phyloP scores from a whole-genome alignment of 1,140 invertebrate species.

The Spodoptera frugiperda region DNA sequence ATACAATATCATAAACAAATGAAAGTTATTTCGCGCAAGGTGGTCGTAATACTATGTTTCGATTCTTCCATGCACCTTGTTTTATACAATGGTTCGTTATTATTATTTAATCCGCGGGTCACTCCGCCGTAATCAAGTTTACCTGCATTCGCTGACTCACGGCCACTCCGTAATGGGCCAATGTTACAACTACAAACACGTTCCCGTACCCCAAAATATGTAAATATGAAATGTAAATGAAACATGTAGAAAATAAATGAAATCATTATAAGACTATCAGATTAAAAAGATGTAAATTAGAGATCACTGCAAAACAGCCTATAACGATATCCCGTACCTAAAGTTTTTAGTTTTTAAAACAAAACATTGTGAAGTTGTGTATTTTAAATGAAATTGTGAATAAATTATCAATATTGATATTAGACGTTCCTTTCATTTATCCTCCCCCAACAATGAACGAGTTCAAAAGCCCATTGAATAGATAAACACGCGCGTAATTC shows the following conservation, averaged over 20 bases:
- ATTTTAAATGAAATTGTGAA: conserved; percentile 86
- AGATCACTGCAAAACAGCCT: conserved; percentile 77
- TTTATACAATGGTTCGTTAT: conserved; percentile 10
- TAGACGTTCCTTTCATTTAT: conserved; percentile 58
- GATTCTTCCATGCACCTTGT: conserved; percentile 28
- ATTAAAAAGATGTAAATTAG: conserved; percentile 78
- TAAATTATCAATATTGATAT: conserved; percentile 87
- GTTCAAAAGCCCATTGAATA: conserved; percentile 28
- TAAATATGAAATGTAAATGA: conserved; percentile 83
- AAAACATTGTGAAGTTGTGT: conserved; percentile 86
- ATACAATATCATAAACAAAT: conserved; percentile 24
- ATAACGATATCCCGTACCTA: conserved; percentile 83
- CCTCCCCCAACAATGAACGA: background rate
- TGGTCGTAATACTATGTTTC: background rate
- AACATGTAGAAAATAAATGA: conserved; percentile 73
- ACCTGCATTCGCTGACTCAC: conserved; percentile 5
- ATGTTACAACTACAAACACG: conserved; percentile 55
- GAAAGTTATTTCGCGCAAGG: conserved; percentile 30
- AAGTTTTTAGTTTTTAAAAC: conserved; percentile 85
- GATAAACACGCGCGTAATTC: conserved; percentile 31
- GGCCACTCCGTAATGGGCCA: background rate
- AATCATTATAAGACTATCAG: conserved; percentile 65
- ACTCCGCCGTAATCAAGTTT: conserved; percentile 14
- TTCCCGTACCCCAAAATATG: conserved; percentile 68
- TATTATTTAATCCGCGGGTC: conserved; percentile 24